Evolutionary conservation across 1,140 invertebrate species (phyloP).

Genomic region (Centruroides vittatus): DNA sequence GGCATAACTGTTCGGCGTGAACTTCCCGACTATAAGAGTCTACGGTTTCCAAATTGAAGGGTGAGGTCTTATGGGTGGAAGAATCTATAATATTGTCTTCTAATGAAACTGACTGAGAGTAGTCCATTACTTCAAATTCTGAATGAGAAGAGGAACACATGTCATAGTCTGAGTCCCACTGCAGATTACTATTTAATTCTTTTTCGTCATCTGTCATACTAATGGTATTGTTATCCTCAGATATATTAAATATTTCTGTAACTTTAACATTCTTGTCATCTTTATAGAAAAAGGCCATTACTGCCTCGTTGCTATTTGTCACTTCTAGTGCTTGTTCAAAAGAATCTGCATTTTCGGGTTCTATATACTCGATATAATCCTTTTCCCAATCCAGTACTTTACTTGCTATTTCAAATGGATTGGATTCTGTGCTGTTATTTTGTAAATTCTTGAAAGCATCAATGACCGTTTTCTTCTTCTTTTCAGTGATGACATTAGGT

Average conservation of each 20-base stretch:
- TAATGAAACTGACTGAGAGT: no score
- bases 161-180: slow-evolving; percentile 7
- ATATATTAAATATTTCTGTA: slow-evolving; percentile 74
- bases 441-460: slow-evolving; percentile 12
- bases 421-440: slow-evolving; percentile 10
- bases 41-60: no score
- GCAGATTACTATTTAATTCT: slow-evolving; percentile 1
- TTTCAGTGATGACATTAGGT: background rate
- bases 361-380: slow-evolving; percentile 9
- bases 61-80: no score
- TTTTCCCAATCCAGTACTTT: slow-evolving; percentile 16
- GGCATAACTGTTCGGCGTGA: no score
- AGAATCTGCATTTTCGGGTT: slow-evolving; percentile 44
- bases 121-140: no score
- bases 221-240: slow-evolving; percentile 34
- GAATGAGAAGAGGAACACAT: no score
- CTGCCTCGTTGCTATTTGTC: slow-evolving; percentile 60
- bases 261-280: slow-evolving; percentile 64
- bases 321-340: slow-evolving; percentile 74
- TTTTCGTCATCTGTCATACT: slow-evolving; percentile 11
- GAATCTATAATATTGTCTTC: no score
- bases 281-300: slow-evolving; percentile 77
- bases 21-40: no score
- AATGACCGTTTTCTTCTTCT: slow-evolving; percentile 3
- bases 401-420: slow-evolving; percentile 20